A percentile compares a stretch with the other conserved stretches of the same genome.
These are phyloP conservation scores for Cebus imitator DNA, from an alignment of 2,113 vertebrate genomes.

Conservation along the genomic window DNA sequence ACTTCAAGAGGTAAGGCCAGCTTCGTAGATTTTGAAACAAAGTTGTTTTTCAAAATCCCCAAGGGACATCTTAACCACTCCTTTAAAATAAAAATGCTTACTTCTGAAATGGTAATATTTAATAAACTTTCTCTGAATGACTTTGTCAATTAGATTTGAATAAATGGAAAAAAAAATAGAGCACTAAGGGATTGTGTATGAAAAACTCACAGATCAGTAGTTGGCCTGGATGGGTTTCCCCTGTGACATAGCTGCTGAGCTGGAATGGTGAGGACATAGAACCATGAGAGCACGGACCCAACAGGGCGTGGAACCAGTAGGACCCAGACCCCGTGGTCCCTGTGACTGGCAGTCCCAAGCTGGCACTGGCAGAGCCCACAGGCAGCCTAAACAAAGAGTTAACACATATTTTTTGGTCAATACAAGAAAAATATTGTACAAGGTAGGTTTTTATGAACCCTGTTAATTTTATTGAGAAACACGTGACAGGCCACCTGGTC, in stretches of 20 bases:
- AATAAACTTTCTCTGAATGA: not conserved
- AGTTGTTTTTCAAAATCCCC: not conserved
- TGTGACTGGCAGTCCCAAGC: too few relatives aligned
- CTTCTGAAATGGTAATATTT: not conserved
- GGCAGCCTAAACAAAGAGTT: not conserved
- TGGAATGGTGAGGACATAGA: fast-evolving
- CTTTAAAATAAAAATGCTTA: not conserved
- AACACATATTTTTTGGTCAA: not conserved
- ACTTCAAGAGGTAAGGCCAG: not conserved
- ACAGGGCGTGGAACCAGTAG: too few relatives aligned
- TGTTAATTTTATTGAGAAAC: not conserved
- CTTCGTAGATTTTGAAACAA: not conserved
- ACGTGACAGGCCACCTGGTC: not conserved
- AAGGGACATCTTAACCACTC: not conserved
- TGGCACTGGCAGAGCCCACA: fast-evolving
- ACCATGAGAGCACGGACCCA: fast-evolving
- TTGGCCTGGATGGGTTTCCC: not conserved
- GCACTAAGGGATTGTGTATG: not conserved
- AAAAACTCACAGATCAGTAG: not conserved
- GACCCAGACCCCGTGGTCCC: too few relatives aligned
- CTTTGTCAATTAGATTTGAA: not conserved
- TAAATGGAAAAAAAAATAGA: not conserved
- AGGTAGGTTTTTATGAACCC: not conserved
- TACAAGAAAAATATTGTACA: not conserved
- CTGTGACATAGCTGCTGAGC: not conserved